These are phyloP conservation scores for Dinoponera quadriceps DNA, from an alignment of 1,140 invertebrate species.

Conservation along the genomic window DNA sequence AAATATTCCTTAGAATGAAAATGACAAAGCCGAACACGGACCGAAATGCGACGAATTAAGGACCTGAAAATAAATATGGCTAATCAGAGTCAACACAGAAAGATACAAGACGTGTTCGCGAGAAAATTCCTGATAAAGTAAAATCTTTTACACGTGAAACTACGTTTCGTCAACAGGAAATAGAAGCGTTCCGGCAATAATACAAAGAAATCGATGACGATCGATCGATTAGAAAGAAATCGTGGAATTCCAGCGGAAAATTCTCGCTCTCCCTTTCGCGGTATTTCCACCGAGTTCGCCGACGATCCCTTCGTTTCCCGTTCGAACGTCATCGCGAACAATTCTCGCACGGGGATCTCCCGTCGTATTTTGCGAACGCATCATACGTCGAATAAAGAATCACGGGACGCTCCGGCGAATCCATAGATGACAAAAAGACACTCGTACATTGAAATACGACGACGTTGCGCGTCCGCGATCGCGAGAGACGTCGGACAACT, in stretches of 20 bases:
- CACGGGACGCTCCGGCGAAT: slow-evolving; percentile 15
- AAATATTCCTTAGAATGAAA: too few species aligned
- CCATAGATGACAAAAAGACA: slow-evolving; percentile 42
- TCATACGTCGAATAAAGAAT: slow-evolving; percentile 33
- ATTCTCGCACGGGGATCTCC: slow-evolving; percentile 4
- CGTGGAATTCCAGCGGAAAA: neutral
- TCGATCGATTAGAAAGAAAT: neutral
- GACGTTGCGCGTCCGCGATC: slow-evolving; percentile 5
- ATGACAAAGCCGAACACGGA: too few species aligned
- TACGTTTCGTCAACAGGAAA: too few species aligned
- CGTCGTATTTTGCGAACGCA: neutral
- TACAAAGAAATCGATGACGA: too few species aligned
- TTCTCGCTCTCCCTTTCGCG: neutral
- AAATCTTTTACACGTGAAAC: too few species aligned
- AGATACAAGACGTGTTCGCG: too few species aligned
- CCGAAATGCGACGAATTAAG: too few species aligned
- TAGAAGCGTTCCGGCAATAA: too few species aligned
- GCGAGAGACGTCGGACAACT: slow-evolving; percentile 28
- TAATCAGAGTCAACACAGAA: too few species aligned
- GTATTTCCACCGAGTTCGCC: neutral
- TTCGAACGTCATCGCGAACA: neutral
- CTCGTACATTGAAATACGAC: slow-evolving; percentile 45
- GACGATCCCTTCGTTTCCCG: neutral
- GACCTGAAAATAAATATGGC: too few species aligned
- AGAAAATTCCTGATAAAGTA: too few species aligned